Evolutionary conservation across 2,888 invertebrate genomes (phyloP), one percentile per base, ranked within the genome.

Genomic region (Andrena chrysosceles): DNA sequence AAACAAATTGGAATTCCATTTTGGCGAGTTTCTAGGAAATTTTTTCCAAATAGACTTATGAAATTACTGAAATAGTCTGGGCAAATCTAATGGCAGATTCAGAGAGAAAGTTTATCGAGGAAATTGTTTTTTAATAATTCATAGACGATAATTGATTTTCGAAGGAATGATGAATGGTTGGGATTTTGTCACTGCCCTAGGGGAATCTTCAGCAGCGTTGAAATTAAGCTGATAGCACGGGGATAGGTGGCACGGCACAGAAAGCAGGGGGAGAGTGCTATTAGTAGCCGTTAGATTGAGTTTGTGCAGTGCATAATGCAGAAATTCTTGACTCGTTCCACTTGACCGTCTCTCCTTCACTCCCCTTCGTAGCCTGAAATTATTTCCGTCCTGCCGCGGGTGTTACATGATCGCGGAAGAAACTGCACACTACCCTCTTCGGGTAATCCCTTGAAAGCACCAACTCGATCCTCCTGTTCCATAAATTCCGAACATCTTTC

Each of bases 271-370:
- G 48, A 23, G 67, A 42, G 7, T n/a, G 20, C 83, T 73, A 83
- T 83, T 83, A 82, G 59, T 69, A 49, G 73, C 33, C 42, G 48
- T 78, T 71, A 71, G 71, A 67, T 70, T 42, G 68, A 74, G 70
- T 59, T 69, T 71, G 74, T 59, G 71, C 78, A 10, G 56, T 72
- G 66, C 71, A 83, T 84, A 83, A 84, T 72, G 84, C 78, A 84
- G 83, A 72, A 83, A 84, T 84, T 78, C 83, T 84, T 78, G 64
- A 77, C 84, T 83, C 42, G 84, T 77, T 83, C 72, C 72, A 83
- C 83, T 73, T 63, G 72, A 74, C 76, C 66, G 62, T 64, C 69
- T 73, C 83, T 73, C 60, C 68, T 64, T 77, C 83, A 35, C 68
- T 60, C 77, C 71, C 20, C 77, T 66, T 52, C 77, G 20, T 56